These are phyloP conservation scores for Petrolisthes cinctipes DNA, from an alignment of 2,888 invertebrate species.

Conservation along the genomic window DNA sequence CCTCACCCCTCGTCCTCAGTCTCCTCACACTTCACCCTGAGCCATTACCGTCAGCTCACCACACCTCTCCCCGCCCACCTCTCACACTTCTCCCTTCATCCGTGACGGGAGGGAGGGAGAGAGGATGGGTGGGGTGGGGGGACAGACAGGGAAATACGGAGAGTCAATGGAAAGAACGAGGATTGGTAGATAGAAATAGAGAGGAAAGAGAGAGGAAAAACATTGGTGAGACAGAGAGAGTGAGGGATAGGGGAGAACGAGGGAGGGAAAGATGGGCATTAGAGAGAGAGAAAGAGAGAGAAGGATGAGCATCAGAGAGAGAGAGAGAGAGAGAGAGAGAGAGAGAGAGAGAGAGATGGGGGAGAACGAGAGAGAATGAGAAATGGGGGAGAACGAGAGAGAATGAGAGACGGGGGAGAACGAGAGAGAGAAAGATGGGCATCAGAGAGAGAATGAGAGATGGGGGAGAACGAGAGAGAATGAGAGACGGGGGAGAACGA, in stretches of 20 bases:
- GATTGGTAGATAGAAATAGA: too few species aligned
- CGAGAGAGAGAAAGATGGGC: neutral
- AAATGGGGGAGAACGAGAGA: neutral
- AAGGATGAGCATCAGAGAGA: neutral
- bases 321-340: constrained; percentile 23
- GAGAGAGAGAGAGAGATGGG: constrained; percentile 18
- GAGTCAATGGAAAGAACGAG: too few species aligned
- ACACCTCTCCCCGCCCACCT: neutral
- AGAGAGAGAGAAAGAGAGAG: neutral
- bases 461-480: too few species aligned
- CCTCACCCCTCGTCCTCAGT: neutral
- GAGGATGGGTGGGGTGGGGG: too few species aligned
- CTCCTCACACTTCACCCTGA: neutral
- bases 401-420: neutral
- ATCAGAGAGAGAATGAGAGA: neutral
- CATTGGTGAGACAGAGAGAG: too few species aligned
- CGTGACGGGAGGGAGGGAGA: neutral
- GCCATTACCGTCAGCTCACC: neutral
- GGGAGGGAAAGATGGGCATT: neutral
- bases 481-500: too few species aligned
- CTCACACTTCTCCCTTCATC: neutral
- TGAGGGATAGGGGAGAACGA: too few species aligned
- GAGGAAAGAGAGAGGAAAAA: too few species aligned
- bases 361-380: constrained; percentile 33
- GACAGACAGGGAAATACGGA: too few species aligned